Evolutionary conservation across 1,140 invertebrate species (phyloP), one percentile per base, ranked within the genome.

Genomic region (Ericerus pela): DNA sequence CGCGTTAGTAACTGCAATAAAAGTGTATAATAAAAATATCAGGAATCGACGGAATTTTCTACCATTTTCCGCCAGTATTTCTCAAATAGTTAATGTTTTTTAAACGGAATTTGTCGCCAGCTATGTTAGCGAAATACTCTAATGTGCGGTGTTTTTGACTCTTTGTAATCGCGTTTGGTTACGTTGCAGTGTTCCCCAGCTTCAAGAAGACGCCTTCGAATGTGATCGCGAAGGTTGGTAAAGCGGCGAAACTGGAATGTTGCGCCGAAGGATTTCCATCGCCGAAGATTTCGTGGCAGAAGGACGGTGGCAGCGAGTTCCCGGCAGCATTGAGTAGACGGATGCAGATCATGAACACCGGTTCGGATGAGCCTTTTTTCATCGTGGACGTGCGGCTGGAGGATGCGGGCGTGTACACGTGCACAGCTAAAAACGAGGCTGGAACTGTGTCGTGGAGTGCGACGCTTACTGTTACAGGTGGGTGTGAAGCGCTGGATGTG

Each of bases 231-330:
- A 80, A 81, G 67, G 82, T 85, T 18, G 89, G 90, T 4, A 80
- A 80, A 57, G 89, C 82, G n/a, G 91, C 88, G 0, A 80, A 81
- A 41, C 72, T 97, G 5, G 88, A 91, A 62, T 97, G 94, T 76
- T 85, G 88, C 1, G 92, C 92, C 11, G 77, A 76, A 56, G 94
- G 93, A 1, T 82, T 88, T 62, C 93, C 93, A 0, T 70, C 75
- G 24, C 93, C 93, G 29, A 80, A 90, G 69, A 90, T 95, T 60
- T 81, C 85, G 0, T 89, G 92, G 81, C 83, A 89, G 63, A 96
- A 96, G 70, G 91, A 95, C 73, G 88, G 85, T n/a, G 88, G 85
- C 0, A 86, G 87, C 67, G 85, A 94, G 68, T 96, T 98, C 69
- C 92, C 92, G 10, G 93, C 94, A 8, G 93, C 93, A 14, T 76